phyloP scores from a whole-genome alignment of 2,113 vertebrate species.

The Tragelaphus imberbis region DNA sequence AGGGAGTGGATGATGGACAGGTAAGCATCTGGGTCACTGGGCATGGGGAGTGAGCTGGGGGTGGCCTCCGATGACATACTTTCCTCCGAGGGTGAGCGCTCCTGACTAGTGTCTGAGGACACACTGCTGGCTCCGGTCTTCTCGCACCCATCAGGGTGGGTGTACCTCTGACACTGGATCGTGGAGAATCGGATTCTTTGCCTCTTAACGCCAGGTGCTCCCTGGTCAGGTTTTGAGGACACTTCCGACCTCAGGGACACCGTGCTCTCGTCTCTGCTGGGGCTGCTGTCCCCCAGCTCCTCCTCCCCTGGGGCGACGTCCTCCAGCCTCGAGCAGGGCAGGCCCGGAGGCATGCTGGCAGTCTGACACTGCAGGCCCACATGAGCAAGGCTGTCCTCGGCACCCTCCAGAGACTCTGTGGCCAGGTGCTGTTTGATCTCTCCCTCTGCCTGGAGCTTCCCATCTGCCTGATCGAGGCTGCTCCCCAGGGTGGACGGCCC shows the following conservation, averaged over 20 bases:
- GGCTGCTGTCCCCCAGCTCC: background rate
- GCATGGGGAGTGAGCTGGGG: constrained; percentile 71
- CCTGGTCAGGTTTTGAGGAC: constrained; percentile 77
- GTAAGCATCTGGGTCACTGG: constrained; percentile 88
- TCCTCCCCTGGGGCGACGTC: constrained; percentile 70
- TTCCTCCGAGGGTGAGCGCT: constrained; percentile 79
- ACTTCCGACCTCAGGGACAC: constrained; percentile 55
- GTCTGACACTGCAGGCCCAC: constrained; percentile 79
- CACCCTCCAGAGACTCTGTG: constrained; percentile 71
- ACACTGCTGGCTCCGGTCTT: constrained; percentile 80
- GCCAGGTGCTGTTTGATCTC: constrained; percentile 84
- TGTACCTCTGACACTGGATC: constrained; percentile 94
- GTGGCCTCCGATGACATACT: constrained; percentile 80
- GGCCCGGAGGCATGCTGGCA: constrained; percentile 61
- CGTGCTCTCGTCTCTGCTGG: constrained; percentile 44
- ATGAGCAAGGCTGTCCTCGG: constrained; percentile 78
- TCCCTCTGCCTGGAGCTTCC: constrained; percentile 87
- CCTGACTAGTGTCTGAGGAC: constrained; percentile 83
- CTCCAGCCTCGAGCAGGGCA: constrained; percentile 2
- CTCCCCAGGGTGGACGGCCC: constrained; percentile 89
- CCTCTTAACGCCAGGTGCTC: constrained; percentile 83
- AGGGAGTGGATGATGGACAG: constrained; percentile 92
- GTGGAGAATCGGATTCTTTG: constrained; percentile 93
- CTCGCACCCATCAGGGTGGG: constrained; percentile 81
- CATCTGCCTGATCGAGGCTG: constrained; percentile 90